Evolutionary conservation across 2,888 invertebrate species (phyloP), one percentile per base, ranked within the genome.

Genomic region (Saturnia pavonia): DNA sequence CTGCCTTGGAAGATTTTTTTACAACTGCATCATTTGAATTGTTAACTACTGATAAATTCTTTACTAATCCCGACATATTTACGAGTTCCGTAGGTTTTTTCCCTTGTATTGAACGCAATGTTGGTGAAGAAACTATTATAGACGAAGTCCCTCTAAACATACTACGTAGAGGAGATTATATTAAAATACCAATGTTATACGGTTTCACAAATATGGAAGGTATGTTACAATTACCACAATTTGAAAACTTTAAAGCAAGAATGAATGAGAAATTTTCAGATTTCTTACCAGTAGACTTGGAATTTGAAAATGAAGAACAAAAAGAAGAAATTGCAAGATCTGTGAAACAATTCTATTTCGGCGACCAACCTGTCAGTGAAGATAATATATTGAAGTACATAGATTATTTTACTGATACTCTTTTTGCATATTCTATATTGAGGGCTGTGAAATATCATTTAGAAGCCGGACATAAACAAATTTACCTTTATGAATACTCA

Each of bases 351-450:
- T 86, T 82, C 74, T 87, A 85, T 73, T 88, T 88, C 75, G 87
- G 84, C 6, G 72, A 82, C 1, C 73, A 84, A 40, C 72, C 77
- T 0, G 73, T 89, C 0, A 75, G 68, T 1, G 75, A 80, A 8
- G 75, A 81, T 0, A 82, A 76, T 43, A 72, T 87, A 69, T 73
- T 84, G n/a, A 69, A 69, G 3, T 90, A 78, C 65, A 74, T 88
- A 0, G 76, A 89, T 71, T 90, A 78, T 67, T 86, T 83, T 65
- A 76, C 85, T 3, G 93, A 96, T 93, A 69, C 80, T 0, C 34
- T 74, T 19, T 86, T 88, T 70, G 73, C 75, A 0, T 81, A 81
- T 72, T 74, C 85, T 1, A 79, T 78, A 16, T 66, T 87, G 7
- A 73, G 80, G 71, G 77, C 85, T 0, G 74, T 82, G 0, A 79